Percentiles rank a stretch among this genome's conserved stretches.
Evolutionary conservation across 2,888 invertebrate species (phyloP).

Genomic region (Idaea straminata): DNA sequence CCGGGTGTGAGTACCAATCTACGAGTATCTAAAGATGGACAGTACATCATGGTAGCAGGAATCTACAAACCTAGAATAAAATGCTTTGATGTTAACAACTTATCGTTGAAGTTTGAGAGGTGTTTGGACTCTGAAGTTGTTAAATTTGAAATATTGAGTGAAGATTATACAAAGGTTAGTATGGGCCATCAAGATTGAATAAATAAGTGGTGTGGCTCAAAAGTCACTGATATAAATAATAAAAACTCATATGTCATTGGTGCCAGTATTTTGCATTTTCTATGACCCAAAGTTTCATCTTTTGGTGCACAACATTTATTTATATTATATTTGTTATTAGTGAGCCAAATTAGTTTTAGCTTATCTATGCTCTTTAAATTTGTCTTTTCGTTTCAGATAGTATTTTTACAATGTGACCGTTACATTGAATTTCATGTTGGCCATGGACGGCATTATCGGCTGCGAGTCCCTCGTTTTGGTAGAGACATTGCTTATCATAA

Average conservation of each 20-base stretch:
- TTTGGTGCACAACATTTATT: too few species aligned
- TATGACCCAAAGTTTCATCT: too few species aligned
- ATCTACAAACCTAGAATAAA: conserved; percentile 97
- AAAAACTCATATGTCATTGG: not conserved
- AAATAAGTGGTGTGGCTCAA: too few species aligned
- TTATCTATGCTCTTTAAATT: not conserved
- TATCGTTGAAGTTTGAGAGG: conserved; percentile 98
- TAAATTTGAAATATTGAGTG: conserved; percentile 94
- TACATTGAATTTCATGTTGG: conserved; percentile 97
- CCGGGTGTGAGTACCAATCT: conserved; percentile 94
- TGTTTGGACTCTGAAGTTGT: conserved; percentile 98
- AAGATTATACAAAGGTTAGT: conserved; percentile 96
- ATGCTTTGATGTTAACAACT: conserved; percentile 97
- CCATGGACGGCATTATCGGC: conserved; percentile 93
- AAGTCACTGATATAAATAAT: too few species aligned
- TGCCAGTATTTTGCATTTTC: too few species aligned
- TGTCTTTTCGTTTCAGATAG: conserved; percentile 82
- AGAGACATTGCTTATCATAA: conserved; percentile 95
- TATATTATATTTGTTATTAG: not conserved
- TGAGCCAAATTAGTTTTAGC: not conserved
- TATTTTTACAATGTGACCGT: conserved; percentile 90
- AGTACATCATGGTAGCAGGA: conserved; percentile 95
- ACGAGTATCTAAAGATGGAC: conserved; percentile 92
- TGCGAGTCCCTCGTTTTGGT: conserved; percentile 97
- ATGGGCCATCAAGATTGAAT: conserved; percentile 6